A percentile compares a stretch with the other conserved stretches of the same genome.
phyloP scores from a whole-genome alignment of 2,113 vertebrate species.

The Sturnus vulgaris region DNA sequence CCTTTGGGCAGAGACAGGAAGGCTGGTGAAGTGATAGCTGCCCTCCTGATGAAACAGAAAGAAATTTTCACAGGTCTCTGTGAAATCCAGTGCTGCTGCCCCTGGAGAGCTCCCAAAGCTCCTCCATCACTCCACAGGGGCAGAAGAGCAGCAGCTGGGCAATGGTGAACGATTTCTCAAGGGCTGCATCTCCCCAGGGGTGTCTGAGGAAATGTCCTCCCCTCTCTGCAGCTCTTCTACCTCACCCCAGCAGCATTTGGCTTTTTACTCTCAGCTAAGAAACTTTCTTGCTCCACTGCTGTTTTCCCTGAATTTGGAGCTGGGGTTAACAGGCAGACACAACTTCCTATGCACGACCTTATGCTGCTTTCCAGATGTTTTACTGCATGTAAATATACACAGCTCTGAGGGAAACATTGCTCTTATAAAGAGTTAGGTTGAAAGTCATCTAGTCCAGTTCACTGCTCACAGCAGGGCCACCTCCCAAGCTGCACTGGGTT shows the following conservation, averaged over 20 bases:
- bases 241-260: background rate
- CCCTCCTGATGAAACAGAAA: background rate
- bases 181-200: background rate
- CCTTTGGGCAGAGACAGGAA: background rate
- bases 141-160: background rate
- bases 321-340: background rate
- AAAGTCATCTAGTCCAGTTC: background rate
- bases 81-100: background rate
- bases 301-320: background rate
- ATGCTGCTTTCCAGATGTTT: background rate
- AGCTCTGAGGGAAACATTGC: background rate
- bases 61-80: background rate
- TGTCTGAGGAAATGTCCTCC: background rate
- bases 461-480: background rate
- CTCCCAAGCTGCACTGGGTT: background rate
- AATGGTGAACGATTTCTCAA: rapidly evolving
- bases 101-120: background rate
- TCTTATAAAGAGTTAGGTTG: background rate
- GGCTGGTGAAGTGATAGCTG: background rate
- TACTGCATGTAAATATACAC: background rate
- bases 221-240: background rate
- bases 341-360: background rate
- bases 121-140: background rate
- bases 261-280: background rate
- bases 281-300: background rate